Evolutionary conservation across 2,888 invertebrate genomes (phyloP), one percentile per base, ranked within the genome.

Genomic region (Pherbina coryleti): DNA sequence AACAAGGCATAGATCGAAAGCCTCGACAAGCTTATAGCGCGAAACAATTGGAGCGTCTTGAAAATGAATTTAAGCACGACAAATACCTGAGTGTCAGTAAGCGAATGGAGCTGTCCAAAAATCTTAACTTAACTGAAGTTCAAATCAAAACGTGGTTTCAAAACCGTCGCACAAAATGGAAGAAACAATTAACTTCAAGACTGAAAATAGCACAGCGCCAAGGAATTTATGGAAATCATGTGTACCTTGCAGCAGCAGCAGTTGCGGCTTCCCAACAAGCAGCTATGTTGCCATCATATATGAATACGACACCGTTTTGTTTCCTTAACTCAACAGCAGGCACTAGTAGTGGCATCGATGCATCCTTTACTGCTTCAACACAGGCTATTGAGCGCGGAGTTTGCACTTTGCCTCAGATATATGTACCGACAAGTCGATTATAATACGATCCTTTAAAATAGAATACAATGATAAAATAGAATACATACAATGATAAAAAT

Each of bases 1-100:
- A 97, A 87, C 94, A 96, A 0, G 97, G 96, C 0, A 93, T 97
- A 17, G 98, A 98, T 87, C 84, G 90, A 11, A 85, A 90, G 75
- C 98, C 98, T 0, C 92, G 99, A 79, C 99, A 99, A 0, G 99
- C 99, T 0, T 99, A 99, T 90, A 99, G 98, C 0, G 99, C 99
- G 90, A 99, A 99, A 87, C 99, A 97, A 89, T 91, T 99, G 81
- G 98, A 98, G 11, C 97, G 98, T 0, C 91, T 99, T 87, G 99
- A 99, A 91, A 98, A 98, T 91, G 99, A 99, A 90, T 99, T 99
- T 91, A 98, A 98, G 91, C 97, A 97, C 1, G 97, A 97, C 49
- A 92, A 98, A 83, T 99, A 99, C 90, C 92, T 99, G 79, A 98
- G 98, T 28, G 99, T 99, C 4, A 99, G 98, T 89, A 99, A 99